A percentile compares a stretch with the other conserved stretches of the same genome.
Conservation (phyloP, 2,888 invertebrate species). For the Clivina fossor region DNA sequence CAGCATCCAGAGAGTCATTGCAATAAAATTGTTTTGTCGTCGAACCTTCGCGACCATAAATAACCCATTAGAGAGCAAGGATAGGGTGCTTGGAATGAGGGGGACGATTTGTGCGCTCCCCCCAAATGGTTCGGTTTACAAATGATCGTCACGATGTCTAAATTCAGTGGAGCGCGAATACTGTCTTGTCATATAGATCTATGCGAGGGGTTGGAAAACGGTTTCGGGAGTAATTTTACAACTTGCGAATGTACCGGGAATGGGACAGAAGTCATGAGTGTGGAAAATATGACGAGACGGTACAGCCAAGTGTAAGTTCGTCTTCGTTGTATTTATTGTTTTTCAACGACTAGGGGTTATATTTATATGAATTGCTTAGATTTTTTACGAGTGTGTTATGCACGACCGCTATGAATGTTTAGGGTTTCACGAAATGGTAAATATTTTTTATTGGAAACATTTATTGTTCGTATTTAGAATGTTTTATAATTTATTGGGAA, state of each 20-base stretch:
- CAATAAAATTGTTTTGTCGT: slow-evolving; percentile 45
- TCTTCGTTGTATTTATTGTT: slow-evolving; percentile 22
- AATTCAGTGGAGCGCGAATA: slow-evolving; percentile 31
- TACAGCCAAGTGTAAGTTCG: too few relatives aligned
- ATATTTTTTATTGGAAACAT: too few relatives aligned
- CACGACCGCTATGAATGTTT: slow-evolving; percentile 11
- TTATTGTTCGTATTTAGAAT: too few relatives aligned
- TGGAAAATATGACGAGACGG: slow-evolving; percentile 7
- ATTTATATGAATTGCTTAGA: slow-evolving; percentile 2
- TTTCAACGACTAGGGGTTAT: slow-evolving; percentile 7
- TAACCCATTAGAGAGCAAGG: slow-evolving; percentile 47
- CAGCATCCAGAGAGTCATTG: too few relatives aligned
- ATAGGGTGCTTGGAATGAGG: slow-evolving; percentile 6
- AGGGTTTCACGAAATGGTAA: too few relatives aligned
- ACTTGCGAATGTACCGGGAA: slow-evolving; percentile 15
- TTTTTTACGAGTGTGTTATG: slow-evolving; percentile 15
- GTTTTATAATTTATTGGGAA: too few relatives aligned
- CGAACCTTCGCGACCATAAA: slow-evolving; percentile 50
- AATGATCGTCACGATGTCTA: slow-evolving; percentile 33
- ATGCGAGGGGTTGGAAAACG: slow-evolving; percentile 8
- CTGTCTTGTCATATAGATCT: slow-evolving; percentile 32
- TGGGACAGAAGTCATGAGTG: slow-evolving; percentile 1
- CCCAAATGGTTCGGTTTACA: slow-evolving; percentile 33
- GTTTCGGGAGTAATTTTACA: slow-evolving; percentile 19
- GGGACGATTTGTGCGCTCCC: slow-evolving; percentile 22